Conservation (phyloP, 2,888 invertebrate species). For the Dynastes maya region DNA sequence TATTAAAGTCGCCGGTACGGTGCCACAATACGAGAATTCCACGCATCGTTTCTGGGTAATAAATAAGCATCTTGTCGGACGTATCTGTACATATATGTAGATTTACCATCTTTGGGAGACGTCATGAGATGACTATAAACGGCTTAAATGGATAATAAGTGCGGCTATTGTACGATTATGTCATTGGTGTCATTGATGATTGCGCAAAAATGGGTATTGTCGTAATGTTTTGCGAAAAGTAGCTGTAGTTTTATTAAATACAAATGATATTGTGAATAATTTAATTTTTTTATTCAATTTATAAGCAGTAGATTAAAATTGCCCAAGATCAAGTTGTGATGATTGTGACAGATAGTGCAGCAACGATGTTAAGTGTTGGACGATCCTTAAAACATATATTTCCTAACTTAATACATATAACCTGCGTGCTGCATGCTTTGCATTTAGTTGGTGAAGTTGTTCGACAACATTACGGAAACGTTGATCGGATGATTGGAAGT, state of each 20-base stretch:
- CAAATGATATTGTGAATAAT: background rate
- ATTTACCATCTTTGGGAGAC: constrained; percentile 8
- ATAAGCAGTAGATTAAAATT: too few species aligned
- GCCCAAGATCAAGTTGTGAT: too few species aligned
- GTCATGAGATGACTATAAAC: constrained; percentile 5
- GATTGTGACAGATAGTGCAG: too few species aligned
- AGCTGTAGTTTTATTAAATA: background rate
- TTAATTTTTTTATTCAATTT: too few species aligned
- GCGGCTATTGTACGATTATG: background rate
- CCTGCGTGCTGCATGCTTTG: too few species aligned
- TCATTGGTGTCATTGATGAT: constrained; percentile 1
- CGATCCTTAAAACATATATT: too few species aligned
- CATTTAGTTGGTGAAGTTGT: too few species aligned
- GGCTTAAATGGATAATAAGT: constrained; percentile 5
- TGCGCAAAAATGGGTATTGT: background rate
- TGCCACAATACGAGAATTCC: constrained; percentile 9
- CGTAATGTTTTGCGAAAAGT: background rate
- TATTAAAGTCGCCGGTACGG: background rate
- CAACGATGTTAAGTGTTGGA: too few species aligned
- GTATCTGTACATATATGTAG: background rate
- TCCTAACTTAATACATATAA: too few species aligned
- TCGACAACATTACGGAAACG: too few species aligned
- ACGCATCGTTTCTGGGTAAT: constrained; percentile 9
- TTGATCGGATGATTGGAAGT: too few species aligned
- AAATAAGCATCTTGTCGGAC: constrained; percentile 14